These are phyloP conservation scores for Eulacestoma nigropectus DNA, from an alignment of 2,113 vertebrate species.

Conservation along the genomic window DNA sequence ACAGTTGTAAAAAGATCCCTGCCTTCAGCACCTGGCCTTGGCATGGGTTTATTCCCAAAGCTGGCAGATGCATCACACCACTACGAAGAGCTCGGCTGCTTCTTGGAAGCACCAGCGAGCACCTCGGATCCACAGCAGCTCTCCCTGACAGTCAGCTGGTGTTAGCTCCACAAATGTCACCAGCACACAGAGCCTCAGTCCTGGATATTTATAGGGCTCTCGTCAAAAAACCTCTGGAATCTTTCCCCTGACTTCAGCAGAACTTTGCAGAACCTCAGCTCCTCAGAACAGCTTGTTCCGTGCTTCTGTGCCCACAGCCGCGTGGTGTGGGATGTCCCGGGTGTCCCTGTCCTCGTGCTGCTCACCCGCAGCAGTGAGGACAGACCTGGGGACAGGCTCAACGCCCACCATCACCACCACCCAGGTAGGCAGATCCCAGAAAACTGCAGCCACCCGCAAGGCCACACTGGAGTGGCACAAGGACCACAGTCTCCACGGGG, in stretches of 20 bases:
- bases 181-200: neutral
- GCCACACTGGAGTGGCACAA: neutral
- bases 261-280: rapidly evolving
- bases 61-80: neutral
- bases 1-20: neutral
- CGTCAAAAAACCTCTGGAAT: neutral
- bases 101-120: neutral
- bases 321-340: neutral
- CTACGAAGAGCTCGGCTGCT: neutral
- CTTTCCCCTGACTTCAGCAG: slow-evolving; percentile 1
- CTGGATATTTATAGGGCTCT: neutral
- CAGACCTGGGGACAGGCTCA: rapidly evolving
- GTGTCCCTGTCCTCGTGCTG: neutral
- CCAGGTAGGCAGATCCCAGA: neutral
- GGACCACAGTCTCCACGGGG: rapidly evolving
- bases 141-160: neutral
- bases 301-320: neutral
- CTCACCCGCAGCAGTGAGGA: neutral
- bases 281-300: neutral
- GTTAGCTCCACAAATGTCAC: neutral
- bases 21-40: neutral
- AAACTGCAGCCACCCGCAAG: neutral
- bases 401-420: neutral
- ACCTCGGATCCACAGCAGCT: rapidly evolving
- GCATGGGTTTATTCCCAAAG: neutral